Base-by-base conservation (phyloP, 2,888 invertebrate genomes). In the Drosophila mettleri region DNA sequence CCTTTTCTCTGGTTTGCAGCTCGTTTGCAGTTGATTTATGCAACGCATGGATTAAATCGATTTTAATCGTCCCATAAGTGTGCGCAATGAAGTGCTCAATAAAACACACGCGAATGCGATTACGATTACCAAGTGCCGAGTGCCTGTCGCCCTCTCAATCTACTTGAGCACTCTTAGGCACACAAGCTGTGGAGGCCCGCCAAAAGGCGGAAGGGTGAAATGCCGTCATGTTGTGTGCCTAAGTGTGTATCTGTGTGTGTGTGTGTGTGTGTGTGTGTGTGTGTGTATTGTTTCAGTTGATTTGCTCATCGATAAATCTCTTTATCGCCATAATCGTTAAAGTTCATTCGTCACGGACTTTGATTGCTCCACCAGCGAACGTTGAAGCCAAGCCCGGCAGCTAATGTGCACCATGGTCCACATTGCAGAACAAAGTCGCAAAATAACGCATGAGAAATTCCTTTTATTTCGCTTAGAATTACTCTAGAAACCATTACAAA, bases 301-400 rank as follows among this genome's bases (percentile, higher is more conserved):
- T 74, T 84, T 74, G 82, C 61, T 80, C 70, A 73, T 69, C 85
- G 80, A 85, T 85, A 86, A 86, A 86, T 85, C 87, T 86, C 82
- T 80, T 80, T 78, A 80, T 81, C 84, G 85, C 87, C 82, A 85
- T 85, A 85, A 85, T 82, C 85, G 84, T 85, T 85, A 86, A 85
- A 72, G 87, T 78, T 84, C 85, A 82, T 84, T 82, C 87, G 85
- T 84, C 87, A 85, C 74, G 75, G 80, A 48, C 75, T 70, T 66
- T 80, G 84, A 86, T 78, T 86, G 75, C 76, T 52, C 68, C 74
- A 57, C 60, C 49, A 65, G 64, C 66, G 67, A 65, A 27, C 59
- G 61, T 60, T 61, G 38, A 16, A 60, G 53, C 33, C 20, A 45
- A 51, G 54, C 48, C 63, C 41, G 43, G 33, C 39, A 54, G 63